Base-by-base conservation (phyloP, 2,888 invertebrate genomes). In the Baccha elongata region DNA sequence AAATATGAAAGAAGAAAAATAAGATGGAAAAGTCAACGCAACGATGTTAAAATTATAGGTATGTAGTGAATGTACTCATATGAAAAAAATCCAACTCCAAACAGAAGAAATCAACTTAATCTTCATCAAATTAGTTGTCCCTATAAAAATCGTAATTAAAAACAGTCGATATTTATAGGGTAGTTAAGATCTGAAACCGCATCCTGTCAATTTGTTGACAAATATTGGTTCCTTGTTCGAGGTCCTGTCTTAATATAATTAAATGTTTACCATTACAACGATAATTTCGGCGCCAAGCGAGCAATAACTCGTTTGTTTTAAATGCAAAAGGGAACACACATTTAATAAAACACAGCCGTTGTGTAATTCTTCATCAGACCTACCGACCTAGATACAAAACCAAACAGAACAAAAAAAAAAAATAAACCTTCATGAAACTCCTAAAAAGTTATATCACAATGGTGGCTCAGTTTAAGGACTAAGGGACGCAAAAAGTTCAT, bases 391-490 rank as follows among this genome's bases (percentile, higher is more conserved):
- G 21, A 46, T 46, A 11, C 2, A 11, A 19, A 11, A 21, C 23
- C 35, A 35, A 35, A 35, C 35, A 35, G 10, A 35, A 44, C 6
- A 44, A 44, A 44, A 13, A 44, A 44, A 44, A 44, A 15, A 44
- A n/a, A 13, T 11, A 44, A 44, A n/a, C n/a, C n/a, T 7, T n/a
- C 19, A n/a, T 8, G 7, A 17, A 17, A 53, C 26, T 3, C 6
- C 15, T 10, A 23, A n/a, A 26, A 23, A 48, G 23, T 26, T 15
- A 19, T 11, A 11, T 32, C 17, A 6, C 29, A 15, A 17, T 48
- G 17, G 37, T 42, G 46, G 26, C 13, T 37, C 52, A 44, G 32
- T 65, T 72, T 13, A 53, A 46, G 58, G 19, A 44, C 15, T 15
- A 23, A n/a, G 15, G 8, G 23, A 21, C 53, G n/a, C 35, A 19